Evolutionary conservation across 2,113 vertebrate genomes (phyloP), one percentile per base, ranked within the genome.

Genomic region (Rhizomys pruinosus): DNA sequence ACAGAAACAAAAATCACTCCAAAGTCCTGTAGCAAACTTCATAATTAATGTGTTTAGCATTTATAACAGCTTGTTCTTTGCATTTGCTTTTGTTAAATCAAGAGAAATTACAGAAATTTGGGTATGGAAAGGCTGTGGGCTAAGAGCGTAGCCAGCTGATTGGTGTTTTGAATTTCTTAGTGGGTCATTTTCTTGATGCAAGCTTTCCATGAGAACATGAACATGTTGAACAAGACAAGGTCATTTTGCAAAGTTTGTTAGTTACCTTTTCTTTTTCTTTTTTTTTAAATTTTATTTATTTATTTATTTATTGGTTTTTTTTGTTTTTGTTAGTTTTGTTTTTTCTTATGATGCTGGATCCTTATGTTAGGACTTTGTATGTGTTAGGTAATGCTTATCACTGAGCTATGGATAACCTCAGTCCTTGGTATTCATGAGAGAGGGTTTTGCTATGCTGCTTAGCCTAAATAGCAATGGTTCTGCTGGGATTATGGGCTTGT

Each of bases 101-200:
- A 92, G 37, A 63, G 80, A 89, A 94, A 27, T 20, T 79, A 34
- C 72, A 57, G 57, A 64, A 79, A 23, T 76, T 57, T 74, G 42
- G 3, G 3, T 89, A 61, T 57, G 39, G 8, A 80, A 39, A 63
- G 23, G 39, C 47, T 52, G 47, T 64, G 17, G 5, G 52, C 4
- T 5, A 55, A 59, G 93, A 47, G 37, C 0, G 0, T 13, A n/a
- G 69, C 74, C 25, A 27, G 4, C 74, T 87, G n/a, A 1, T 89
- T 7, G 74, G n/a, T 87, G 22, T 78, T 90, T 89, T 81, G 44
- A 81, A 47, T 9, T 87, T 44, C 27, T 61, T 63, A 37, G 1
- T 17, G 37, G 29, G 23, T 89, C 61, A 77, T 79, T 76, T 17
- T 13, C 34, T 2, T 55, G 9, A 64, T 39, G 57, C 32, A 74